Percentiles rank a stretch among this genome's conserved stretches.
These are phyloP conservation scores for Adrianichthys oophorus DNA, from an alignment of 2,797 vertebrate genomes.

Conservation along the genomic window DNA sequence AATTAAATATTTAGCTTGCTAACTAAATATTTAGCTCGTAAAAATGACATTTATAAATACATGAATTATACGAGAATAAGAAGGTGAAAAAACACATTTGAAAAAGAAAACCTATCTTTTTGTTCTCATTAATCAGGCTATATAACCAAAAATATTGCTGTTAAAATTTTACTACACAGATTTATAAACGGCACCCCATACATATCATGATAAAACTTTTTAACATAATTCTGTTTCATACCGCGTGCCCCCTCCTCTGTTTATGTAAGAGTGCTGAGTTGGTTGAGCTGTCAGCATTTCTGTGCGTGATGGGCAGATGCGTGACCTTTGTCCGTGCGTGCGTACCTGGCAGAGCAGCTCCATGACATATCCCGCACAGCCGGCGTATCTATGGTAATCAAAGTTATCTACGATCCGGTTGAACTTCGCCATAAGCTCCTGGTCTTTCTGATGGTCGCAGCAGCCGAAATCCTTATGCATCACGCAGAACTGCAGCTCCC, in stretches of 20 bases:
- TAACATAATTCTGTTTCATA: too few species aligned
- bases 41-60: too few species aligned
- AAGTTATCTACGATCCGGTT: conserved; percentile 79
- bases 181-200: too few species aligned
- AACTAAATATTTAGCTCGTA: too few species aligned
- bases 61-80: too few species aligned
- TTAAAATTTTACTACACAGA: too few species aligned
- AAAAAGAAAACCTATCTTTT: too few species aligned
- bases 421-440: conserved; percentile 80
- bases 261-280: not conserved
- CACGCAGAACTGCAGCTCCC: conserved; percentile 84
- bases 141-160: too few species aligned
- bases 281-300: not conserved
- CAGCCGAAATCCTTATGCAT: conserved; percentile 91
- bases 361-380: conserved; percentile 84
- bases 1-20: too few species aligned
- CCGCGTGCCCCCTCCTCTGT: not conserved
- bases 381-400: conserved; percentile 72
- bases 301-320: not conserved
- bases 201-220: too few species aligned
- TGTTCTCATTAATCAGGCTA: too few species aligned
- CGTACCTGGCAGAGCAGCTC: conserved; percentile 93
- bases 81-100: too few species aligned
- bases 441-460: conserved; percentile 83
- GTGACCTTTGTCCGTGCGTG: conserved; percentile 46